phyloP scores from a whole-genome alignment of 2,113 vertebrate species.

The Coregonus clupeaformis region DNA sequence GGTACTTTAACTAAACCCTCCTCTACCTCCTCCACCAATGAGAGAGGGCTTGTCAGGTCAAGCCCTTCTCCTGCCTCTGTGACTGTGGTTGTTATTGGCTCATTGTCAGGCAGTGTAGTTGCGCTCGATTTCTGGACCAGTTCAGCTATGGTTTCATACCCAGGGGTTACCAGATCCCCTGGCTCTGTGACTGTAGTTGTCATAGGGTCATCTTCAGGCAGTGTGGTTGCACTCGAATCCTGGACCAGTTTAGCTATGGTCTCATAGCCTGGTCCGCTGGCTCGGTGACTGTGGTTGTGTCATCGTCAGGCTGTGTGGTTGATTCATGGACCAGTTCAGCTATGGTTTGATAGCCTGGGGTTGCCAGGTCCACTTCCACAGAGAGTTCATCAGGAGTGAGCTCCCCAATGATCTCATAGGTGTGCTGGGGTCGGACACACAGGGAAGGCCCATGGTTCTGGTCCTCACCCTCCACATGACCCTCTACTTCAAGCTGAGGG shows the following conservation, averaged over 20 bases:
- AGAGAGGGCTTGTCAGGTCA: background rate
- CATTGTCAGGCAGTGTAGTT: background rate
- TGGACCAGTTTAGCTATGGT: slow-evolving; percentile 16
- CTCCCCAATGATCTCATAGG: slow-evolving; percentile 14
- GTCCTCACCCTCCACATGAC: background rate
- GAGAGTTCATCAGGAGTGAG: background rate
- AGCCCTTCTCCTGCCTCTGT: background rate
- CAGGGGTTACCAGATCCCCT: background rate
- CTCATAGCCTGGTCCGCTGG: slow-evolving; percentile 3
- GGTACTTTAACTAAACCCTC: too few species aligned
- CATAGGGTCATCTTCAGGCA: slow-evolving; percentile 12
- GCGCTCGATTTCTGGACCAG: background rate
- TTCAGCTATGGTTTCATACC: slow-evolving; percentile 8
- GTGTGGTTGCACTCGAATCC: background rate
- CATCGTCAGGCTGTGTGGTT: background rate
- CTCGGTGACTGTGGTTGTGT: background rate
- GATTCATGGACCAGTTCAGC: slow-evolving; percentile 7
- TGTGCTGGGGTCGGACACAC: background rate
- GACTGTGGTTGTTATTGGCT: slow-evolving; percentile 14
- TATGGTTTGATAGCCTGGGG: slow-evolving; percentile 5
- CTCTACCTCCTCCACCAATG: background rate
- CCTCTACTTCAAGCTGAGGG: background rate
- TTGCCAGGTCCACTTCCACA: slow-evolving; percentile 7
- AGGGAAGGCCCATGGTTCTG: background rate
- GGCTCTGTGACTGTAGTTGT: background rate